phyloP scores from a whole-genome alignment of 2,113 vertebrate species.

The Pseudolaguvia tuberculata region DNA sequence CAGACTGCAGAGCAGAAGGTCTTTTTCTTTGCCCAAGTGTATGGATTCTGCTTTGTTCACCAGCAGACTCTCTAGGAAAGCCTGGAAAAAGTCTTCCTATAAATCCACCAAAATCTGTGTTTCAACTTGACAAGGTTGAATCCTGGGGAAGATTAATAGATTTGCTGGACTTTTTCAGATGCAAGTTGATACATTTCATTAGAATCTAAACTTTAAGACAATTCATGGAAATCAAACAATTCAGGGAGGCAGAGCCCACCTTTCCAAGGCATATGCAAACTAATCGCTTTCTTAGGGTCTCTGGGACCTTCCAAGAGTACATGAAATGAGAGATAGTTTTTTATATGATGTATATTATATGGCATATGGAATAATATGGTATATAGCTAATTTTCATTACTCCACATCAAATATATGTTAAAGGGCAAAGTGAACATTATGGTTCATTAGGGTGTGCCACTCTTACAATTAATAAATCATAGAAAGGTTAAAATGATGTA shows the following conservation, averaged over 20 bases:
- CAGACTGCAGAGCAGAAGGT: slow-evolving; percentile 42
- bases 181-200: neutral
- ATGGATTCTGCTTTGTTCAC: slow-evolving; percentile 22
- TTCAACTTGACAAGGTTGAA: neutral
- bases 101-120: neutral
- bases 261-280: no score
- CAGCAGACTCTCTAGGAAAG: slow-evolving; percentile 7
- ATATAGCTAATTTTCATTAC: no score
- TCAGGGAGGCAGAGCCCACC: neutral
- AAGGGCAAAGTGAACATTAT: no score
- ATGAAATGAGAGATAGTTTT: no score
- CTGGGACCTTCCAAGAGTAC: no score
- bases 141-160: slow-evolving; percentile 10
- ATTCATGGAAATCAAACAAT: neutral
- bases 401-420: no score
- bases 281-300: no score
- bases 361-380: no score
- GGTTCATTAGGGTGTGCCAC: no score
- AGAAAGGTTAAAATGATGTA: no score
- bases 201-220: neutral
- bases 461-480: no score
- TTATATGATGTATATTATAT: no score
- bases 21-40: slow-evolving; percentile 26
- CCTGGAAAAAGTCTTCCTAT: slow-evolving; percentile 6
- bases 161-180: slow-evolving; percentile 1